These are phyloP conservation scores for Ptilorrhoa leucosticta DNA, from an alignment of 2,113 vertebrate species.

Conservation along the genomic window DNA sequence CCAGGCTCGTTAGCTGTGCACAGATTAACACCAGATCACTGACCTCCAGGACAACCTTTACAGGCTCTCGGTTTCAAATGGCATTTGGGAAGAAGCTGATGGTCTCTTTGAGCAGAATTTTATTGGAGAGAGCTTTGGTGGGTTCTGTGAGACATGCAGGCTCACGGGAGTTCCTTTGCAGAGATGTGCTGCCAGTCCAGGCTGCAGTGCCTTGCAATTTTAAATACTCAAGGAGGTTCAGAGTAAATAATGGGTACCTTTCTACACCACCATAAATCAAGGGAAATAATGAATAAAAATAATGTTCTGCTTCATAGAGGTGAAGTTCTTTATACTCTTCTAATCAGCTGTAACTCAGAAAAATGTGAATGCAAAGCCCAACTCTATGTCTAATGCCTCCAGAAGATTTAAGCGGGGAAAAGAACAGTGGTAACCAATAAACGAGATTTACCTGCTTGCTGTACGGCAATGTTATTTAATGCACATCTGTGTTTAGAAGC, in stretches of 20 bases:
- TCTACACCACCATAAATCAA: neutral
- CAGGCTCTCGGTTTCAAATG: neutral
- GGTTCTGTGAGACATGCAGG: neutral
- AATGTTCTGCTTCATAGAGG: neutral
- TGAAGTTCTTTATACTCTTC: neutral
- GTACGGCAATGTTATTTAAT: neutral
- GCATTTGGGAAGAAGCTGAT: neutral
- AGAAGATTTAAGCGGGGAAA: neutral
- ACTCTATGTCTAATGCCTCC: neutral
- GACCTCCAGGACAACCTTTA: neutral
- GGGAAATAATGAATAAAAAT: slow-evolving; percentile 10
- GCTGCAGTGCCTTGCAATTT: neutral
- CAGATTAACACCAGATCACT: neutral
- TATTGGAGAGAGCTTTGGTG: neutral
- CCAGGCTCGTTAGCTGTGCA: neutral
- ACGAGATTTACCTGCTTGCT: slow-evolving; percentile 14
- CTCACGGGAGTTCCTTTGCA: neutral
- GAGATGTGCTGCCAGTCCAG: neutral
- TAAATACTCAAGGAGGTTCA: neutral
- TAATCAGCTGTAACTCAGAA: neutral
- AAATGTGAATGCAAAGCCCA: slow-evolving; percentile 1
- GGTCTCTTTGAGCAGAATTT: neutral
- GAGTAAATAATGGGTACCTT: neutral
- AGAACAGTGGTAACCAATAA: neutral
- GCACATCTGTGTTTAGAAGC: neutral